Evolutionary conservation across 1,140 invertebrate genomes (phyloP).

Genomic region (Drosophila teissieri): DNA sequence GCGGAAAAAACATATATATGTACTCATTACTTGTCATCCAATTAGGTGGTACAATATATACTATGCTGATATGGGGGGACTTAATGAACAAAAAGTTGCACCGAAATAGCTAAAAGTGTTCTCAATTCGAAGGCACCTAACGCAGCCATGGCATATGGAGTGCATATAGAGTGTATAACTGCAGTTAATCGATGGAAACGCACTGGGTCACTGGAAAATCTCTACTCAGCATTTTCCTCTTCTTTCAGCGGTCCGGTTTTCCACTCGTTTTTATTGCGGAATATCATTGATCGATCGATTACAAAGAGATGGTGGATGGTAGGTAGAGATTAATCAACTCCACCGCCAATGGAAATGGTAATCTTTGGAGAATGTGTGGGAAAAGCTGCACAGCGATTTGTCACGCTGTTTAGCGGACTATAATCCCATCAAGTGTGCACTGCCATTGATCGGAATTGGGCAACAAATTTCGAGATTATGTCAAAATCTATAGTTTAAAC

Average conservation of each 20-base stretch:
- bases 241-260: slow-evolving; percentile 16
- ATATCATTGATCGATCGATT: slow-evolving; percentile 25
- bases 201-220: slow-evolving; percentile 25
- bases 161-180: neutral
- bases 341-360: neutral
- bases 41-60: neutral
- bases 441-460: neutral
- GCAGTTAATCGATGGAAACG: slow-evolving; percentile 16
- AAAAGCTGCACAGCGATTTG: neutral
- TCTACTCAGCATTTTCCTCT: neutral
- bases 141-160: no score
- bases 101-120: slow-evolving; percentile 10
- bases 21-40: slow-evolving; percentile 6
- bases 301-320: neutral
- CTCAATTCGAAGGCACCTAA: neutral
- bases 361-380: slow-evolving; percentile 10
- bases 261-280: neutral
- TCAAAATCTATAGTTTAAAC: no score
- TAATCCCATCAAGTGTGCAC: neutral
- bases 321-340: neutral
- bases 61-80: neutral
- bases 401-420: neutral
- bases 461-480: neutral
- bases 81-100: slow-evolving; percentile 51
- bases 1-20: neutral